A percentile compares a stretch with the other conserved stretches of the same genome.
phyloP scores from a whole-genome alignment of 2,113 vertebrate genomes.

The Rhinogobius similis region DNA sequence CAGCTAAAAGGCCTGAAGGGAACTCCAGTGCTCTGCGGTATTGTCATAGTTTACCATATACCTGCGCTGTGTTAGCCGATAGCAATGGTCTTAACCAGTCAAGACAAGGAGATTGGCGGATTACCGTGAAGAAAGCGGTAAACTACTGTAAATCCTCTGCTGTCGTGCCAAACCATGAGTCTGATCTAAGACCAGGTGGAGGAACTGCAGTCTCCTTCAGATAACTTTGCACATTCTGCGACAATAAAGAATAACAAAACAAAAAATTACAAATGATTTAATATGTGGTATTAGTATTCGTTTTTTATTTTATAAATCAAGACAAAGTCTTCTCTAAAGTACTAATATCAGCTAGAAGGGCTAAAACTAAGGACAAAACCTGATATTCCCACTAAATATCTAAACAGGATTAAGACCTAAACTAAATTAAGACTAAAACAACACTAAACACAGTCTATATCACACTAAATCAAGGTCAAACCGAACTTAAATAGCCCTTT shows the following conservation, averaged over 20 bases:
- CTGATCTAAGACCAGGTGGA: constrained; percentile 66
- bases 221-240: constrained; percentile 19
- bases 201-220: constrained; percentile 34
- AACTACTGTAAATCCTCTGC: constrained; percentile 52
- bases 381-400: neutral
- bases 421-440: neutral
- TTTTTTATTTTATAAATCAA: neutral
- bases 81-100: constrained; percentile 66
- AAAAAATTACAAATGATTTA: no score
- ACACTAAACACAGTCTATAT: neutral
- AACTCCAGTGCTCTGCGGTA: constrained; percentile 51
- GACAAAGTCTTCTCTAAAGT: no score
- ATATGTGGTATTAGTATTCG: constrained; percentile 3
- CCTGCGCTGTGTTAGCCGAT: constrained; percentile 58
- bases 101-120: constrained; percentile 62
- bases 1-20: constrained; percentile 52
- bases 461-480: neutral
- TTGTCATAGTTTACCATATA: constrained; percentile 67
- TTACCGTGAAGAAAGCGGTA: constrained; percentile 48
- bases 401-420: no score
- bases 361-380: neutral
- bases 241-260: constrained; percentile 3
- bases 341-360: no score
- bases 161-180: constrained; percentile 52
- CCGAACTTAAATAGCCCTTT: neutral